phyloP scores from a whole-genome alignment of 2,113 vertebrate genomes.

The Cariama cristata region DNA sequence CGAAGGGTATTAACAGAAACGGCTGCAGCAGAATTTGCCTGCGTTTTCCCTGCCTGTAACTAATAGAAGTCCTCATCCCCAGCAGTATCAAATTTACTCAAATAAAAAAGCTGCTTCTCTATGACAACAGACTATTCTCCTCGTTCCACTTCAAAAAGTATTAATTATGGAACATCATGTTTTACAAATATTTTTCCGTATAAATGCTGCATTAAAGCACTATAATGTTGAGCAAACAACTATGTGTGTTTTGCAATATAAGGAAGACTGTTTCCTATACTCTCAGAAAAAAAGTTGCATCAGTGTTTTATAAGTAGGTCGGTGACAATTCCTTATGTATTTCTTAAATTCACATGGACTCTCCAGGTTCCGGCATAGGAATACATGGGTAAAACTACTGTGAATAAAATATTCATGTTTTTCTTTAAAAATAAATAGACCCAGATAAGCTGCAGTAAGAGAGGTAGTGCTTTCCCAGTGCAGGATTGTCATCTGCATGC shows the following conservation, averaged over 20 bases:
- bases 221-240: background rate
- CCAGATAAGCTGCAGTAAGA: background rate
- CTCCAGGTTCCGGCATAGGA: slow-evolving; percentile 20
- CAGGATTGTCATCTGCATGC: background rate
- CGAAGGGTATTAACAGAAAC: background rate
- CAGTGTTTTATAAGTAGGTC: slow-evolving; percentile 65
- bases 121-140: slow-evolving; percentile 14
- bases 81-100: slow-evolving; percentile 11
- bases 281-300: background rate
- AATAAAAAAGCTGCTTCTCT: slow-evolving; percentile 29
- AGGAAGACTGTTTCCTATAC: background rate
- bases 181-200: slow-evolving; percentile 30
- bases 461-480: background rate
- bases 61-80: slow-evolving; percentile 1
- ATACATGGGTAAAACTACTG: slow-evolving; percentile 27
- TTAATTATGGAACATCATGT: slow-evolving; percentile 13
- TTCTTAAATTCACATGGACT: slow-evolving; percentile 56
- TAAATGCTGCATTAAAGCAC: background rate
- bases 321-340: slow-evolving; percentile 20
- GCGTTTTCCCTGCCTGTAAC: background rate
- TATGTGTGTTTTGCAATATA: background rate
- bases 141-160: slow-evolving; percentile 38
- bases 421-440: slow-evolving; percentile 73
- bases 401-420: slow-evolving; percentile 69
- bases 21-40: background rate